A percentile compares a stretch with the other conserved stretches of the same genome.
These are phyloP conservation scores for Muntiacus reevesi DNA, from an alignment of 2,113 vertebrate species.

Conservation along the genomic window DNA sequence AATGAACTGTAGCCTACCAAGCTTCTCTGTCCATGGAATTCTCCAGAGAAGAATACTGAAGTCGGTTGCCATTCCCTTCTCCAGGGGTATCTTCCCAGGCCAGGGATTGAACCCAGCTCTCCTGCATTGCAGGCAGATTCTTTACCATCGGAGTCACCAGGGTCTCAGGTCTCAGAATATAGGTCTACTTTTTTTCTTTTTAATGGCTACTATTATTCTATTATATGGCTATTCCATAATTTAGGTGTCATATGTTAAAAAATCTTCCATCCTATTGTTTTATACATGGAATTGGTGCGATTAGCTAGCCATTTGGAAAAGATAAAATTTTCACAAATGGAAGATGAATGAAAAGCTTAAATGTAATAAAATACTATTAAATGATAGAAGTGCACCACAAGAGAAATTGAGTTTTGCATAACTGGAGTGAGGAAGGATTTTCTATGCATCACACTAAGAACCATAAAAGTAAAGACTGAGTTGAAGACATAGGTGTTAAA, in stretches of 20 bases:
- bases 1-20: background rate
- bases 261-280: background rate
- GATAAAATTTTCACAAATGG: background rate
- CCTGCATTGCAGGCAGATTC: background rate
- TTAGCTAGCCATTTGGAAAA: background rate
- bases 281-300: background rate
- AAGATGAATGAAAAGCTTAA: background rate
- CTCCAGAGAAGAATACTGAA: background rate
- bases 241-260: background rate
- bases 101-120: background rate
- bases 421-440: background rate
- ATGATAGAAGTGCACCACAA: accelerated
- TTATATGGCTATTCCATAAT: background rate
- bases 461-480: background rate
- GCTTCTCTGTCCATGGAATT: background rate
- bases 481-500: background rate
- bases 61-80: background rate
- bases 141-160: background rate
- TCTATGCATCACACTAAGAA: background rate
- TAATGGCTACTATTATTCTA: background rate
- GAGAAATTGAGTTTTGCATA: background rate
- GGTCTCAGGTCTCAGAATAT: background rate
- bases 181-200: background rate
- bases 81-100: background rate
- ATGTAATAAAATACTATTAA: background rate